Evolutionary conservation across 2,888 invertebrate species (phyloP).

Genomic region (Melinaea menophilus): DNA sequence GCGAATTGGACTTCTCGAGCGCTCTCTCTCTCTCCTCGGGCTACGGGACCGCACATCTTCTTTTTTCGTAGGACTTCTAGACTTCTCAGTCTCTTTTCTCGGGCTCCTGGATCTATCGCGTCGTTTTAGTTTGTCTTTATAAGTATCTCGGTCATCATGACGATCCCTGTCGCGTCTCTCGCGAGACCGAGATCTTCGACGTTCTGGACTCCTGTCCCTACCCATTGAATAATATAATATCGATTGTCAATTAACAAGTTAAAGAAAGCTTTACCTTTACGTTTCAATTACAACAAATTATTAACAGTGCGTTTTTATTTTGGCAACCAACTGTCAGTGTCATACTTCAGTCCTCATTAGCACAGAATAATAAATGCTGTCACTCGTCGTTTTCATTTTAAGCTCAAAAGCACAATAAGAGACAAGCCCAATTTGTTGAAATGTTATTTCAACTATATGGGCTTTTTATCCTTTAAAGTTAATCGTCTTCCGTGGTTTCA

Average conservation of each 20-base stretch:
- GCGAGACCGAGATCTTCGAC: conserved; percentile 65
- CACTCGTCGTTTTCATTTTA: too few species aligned
- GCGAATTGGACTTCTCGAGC: conserved; percentile 46
- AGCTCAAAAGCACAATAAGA: too few species aligned
- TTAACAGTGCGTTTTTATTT: neutral
- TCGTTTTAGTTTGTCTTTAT: conserved; percentile 64
- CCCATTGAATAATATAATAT: conserved; percentile 45
- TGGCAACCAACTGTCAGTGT: neutral
- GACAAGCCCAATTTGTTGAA: too few species aligned
- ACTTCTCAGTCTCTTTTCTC: conserved; percentile 54
- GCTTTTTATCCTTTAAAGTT: too few species aligned
- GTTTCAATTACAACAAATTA: neutral
- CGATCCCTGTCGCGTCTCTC: conserved; percentile 68
- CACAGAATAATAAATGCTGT: too few species aligned
- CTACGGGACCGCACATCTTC: conserved; percentile 52
- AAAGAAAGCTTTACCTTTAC: neutral
- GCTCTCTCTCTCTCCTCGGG: conserved; percentile 44
- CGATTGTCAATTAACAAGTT: neutral
- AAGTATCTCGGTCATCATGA: conserved; percentile 63
- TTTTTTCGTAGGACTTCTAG: conserved; percentile 57
- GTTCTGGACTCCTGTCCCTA: conserved; percentile 64
- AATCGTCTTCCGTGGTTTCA: too few species aligned
- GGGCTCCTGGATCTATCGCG: conserved; percentile 63
- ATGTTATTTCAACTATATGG: too few species aligned
- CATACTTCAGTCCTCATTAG: too few species aligned